These are phyloP conservation scores for Diachasma alloeum DNA, from an alignment of 1,140 invertebrate species.

Conservation along the genomic window DNA sequence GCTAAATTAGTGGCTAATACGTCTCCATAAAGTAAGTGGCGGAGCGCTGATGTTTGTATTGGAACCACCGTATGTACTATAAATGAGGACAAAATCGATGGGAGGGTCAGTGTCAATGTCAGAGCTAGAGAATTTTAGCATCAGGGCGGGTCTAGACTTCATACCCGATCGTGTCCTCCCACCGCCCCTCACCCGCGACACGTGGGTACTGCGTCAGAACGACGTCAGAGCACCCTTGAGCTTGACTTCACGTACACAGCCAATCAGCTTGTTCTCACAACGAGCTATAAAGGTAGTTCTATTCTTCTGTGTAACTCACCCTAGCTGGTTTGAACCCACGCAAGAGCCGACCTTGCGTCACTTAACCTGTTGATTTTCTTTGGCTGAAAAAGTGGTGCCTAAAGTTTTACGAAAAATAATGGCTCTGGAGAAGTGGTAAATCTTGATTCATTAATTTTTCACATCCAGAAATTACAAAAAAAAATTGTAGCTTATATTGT, in stretches of 20 bases:
- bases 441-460: too few species aligned
- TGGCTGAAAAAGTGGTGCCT: conserved; percentile 48
- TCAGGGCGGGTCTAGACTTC: conserved; percentile 14
- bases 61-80: background rate
- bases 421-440: background rate
- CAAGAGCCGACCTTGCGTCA: background rate
- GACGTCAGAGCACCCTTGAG: conserved; percentile 45
- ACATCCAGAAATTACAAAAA: too few species aligned
- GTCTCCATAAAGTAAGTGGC: background rate
- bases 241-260: background rate
- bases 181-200: background rate
- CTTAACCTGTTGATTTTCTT: conserved; percentile 52
- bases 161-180: background rate
- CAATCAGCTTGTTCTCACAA: background rate
- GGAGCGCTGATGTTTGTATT: background rate
- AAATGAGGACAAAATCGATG: conserved; percentile 35
- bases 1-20: background rate
- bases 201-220: conserved; percentile 43
- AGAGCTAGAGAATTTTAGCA: conserved; percentile 37
- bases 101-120: conserved; percentile 53
- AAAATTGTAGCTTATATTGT: too few species aligned
- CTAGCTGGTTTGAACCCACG: background rate
- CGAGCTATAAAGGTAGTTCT: background rate
- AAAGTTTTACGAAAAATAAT: conserved; percentile 50
- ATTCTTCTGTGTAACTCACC: background rate